phyloP scores from a whole-genome alignment of 2,113 vertebrate genomes.

The Bothrops jararaca region DNA sequence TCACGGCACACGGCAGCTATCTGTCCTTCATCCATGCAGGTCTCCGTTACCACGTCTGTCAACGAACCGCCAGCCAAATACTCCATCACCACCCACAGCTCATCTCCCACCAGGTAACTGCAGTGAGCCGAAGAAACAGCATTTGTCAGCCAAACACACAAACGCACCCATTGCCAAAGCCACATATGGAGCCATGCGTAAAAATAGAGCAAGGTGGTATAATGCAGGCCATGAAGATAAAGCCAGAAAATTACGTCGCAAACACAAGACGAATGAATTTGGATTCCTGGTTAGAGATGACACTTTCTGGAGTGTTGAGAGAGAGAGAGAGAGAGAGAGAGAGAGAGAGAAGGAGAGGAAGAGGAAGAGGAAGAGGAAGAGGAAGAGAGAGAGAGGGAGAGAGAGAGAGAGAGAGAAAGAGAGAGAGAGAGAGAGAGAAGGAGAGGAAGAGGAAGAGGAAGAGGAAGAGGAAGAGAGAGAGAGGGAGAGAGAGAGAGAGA shows the following conservation, averaged over 20 bases:
- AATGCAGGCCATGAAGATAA: no score
- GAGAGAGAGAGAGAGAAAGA: no score
- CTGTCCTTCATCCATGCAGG: slow-evolving; percentile 96
- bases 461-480: no score
- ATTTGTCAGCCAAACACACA: background rate
- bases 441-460: no score
- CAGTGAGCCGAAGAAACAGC: slow-evolving; percentile 15
- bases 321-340: no score
- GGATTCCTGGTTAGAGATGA: background rate
- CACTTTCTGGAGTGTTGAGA: background rate
- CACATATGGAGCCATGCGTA: no score
- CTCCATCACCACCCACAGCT: slow-evolving; percentile 99
- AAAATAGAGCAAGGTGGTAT: background rate
- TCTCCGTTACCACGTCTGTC: slow-evolving; percentile 94
- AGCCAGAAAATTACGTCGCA: background rate
- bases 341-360: no score
- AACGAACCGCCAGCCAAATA: slow-evolving; percentile 95
- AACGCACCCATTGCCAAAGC: background rate
- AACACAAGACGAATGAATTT: background rate
- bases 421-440: no score
- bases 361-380: no score
- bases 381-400: no score
- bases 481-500: no score
- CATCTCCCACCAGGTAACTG: slow-evolving; percentile 97
- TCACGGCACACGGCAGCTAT: slow-evolving; percentile 96